These are phyloP conservation scores for Nansenia antarctica DNA, from an alignment of 2,113 vertebrate species.

Conservation along the genomic window DNA sequence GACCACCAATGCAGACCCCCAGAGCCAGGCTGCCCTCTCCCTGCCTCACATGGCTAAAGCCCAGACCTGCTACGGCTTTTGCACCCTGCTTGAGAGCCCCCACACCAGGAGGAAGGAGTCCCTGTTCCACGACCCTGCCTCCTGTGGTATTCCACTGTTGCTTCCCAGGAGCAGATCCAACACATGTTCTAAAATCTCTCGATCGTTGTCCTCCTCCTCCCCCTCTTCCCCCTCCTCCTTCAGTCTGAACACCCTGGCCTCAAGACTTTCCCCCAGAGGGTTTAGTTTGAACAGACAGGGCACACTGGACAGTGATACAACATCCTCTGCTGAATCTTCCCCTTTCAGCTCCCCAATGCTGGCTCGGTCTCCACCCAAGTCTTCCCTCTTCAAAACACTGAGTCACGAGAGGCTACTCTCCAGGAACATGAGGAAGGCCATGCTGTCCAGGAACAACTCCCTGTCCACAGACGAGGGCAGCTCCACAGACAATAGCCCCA, in stretches of 20 bases:
- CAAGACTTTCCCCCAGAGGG: conserved; percentile 64
- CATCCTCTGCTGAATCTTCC: conserved; percentile 83
- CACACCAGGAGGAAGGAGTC: conserved; percentile 90
- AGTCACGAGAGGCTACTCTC: conserved; percentile 80
- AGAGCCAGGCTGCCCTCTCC: conserved; percentile 86
- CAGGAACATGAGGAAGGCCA: conserved; percentile 71
- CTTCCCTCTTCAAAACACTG: conserved; percentile 75
- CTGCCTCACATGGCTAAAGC: conserved; percentile 85
- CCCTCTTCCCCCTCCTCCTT: conserved; percentile 70
- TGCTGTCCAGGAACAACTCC: conserved; percentile 81
- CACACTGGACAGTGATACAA: conserved; percentile 81
- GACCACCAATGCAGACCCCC: conserved; percentile 84
- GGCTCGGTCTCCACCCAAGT: conserved; percentile 71
- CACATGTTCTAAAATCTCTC: conserved; percentile 60
- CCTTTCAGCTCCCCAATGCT: conserved; percentile 80
- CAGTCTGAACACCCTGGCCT: conserved; percentile 66
- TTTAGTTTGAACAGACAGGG: conserved; percentile 70
- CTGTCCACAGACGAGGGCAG: conserved; percentile 88
- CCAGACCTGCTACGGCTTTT: conserved; percentile 86
- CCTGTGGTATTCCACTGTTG: conserved; percentile 56
- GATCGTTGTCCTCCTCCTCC: conserved; percentile 40
- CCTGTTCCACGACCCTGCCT: conserved; percentile 81
- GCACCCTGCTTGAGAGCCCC: conserved; percentile 87
- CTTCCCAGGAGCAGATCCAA: conserved; percentile 76
- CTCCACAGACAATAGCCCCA: conserved; percentile 89